A percentile compares a stretch with the other conserved stretches of the same genome.
Conservation (phyloP, 1,140 invertebrate genomes). For the Diploscapter pachys region DNA sequence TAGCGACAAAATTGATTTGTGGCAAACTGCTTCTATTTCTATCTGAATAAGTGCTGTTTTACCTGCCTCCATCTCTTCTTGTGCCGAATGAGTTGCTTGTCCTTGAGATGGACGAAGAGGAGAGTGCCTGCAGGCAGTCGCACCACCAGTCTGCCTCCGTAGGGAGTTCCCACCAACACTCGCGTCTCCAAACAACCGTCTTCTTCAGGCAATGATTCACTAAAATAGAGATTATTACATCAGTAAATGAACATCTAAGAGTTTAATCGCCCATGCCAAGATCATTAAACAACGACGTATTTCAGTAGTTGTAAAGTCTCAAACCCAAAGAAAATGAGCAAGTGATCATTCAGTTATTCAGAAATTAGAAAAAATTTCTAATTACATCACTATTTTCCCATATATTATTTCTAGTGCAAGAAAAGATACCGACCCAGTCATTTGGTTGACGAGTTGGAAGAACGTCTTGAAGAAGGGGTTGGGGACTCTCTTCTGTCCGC, state of each 20-base stretch:
- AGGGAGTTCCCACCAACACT: conserved; percentile 61
- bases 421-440: conserved; percentile 70
- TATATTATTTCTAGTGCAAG: no score
- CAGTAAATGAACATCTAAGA: no score
- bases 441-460: conserved; percentile 84
- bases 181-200: conserved; percentile 43
- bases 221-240: not conserved
- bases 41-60: not conserved
- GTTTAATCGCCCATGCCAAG: no score
- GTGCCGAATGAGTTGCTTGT: conserved; percentile 62
- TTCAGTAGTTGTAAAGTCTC: no score
- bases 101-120: conserved; percentile 61
- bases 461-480: conserved; percentile 94
- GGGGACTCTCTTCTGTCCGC: no score
- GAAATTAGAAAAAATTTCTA: no score
- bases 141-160: conserved; percentile 61
- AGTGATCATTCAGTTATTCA: no score
- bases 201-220: conserved; percentile 36
- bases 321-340: no score
- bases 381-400: no score
- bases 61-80: conserved; percentile 63
- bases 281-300: no score
- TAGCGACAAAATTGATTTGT: not conserved
- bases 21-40: no score
- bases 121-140: conserved; percentile 61